These are phyloP conservation scores for Aptenodytes forsteri DNA, from an alignment of 2,113 vertebrate genomes.

Conservation along the genomic window DNA sequence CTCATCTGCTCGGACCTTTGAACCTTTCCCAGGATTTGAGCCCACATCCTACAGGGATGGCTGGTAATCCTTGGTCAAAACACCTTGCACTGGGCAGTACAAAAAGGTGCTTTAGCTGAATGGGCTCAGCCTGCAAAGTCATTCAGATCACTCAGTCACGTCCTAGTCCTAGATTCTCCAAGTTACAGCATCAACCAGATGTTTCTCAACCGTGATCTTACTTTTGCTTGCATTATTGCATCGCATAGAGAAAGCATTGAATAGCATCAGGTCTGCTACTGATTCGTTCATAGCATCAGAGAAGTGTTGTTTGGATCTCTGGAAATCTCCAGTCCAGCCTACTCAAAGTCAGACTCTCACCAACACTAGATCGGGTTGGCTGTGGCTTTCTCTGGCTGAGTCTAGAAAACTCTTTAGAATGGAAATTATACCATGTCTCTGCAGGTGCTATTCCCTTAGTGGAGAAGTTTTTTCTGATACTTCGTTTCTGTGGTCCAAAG, in stretches of 20 bases:
- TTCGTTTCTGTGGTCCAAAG: no score
- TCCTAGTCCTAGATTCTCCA: not conserved
- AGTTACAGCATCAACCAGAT: not conserved
- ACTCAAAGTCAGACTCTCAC: not conserved
- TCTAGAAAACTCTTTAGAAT: not conserved
- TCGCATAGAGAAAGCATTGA: accelerated
- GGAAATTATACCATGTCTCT: not conserved
- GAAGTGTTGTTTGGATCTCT: not conserved
- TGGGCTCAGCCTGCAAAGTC: not conserved
- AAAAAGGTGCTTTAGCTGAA: not conserved
- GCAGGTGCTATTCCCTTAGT: not conserved
- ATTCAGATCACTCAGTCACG: not conserved
- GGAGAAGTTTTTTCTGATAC: not conserved
- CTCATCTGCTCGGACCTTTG: not conserved
- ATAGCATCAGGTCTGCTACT: not conserved
- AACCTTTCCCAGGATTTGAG: not conserved
- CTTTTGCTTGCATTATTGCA: not conserved
- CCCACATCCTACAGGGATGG: not conserved
- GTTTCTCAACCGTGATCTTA: not conserved
- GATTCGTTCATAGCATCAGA: accelerated
- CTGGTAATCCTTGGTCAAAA: not conserved
- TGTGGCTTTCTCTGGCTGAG: not conserved
- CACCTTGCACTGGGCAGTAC: not conserved
- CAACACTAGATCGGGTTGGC: accelerated
- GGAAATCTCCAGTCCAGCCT: not conserved